Evolutionary conservation across 2,888 invertebrate species (phyloP), one percentile per base, ranked within the genome.

Genomic region (Cepaea hortensis): DNA sequence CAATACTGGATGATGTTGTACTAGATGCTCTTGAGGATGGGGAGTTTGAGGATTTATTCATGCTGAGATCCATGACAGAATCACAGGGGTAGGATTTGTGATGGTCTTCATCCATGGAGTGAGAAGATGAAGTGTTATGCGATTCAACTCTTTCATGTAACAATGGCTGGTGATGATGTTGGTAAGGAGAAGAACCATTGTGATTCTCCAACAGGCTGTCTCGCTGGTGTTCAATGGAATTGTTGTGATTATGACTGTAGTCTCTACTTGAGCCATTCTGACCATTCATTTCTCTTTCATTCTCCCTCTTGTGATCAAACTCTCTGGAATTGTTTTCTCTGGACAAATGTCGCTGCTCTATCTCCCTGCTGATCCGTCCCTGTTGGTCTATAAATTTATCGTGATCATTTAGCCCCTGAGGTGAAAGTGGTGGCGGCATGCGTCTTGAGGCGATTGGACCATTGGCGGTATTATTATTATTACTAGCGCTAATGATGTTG

Each of bases 61-160:
- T 89, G 85, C 93, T 91, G 62, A 93, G 91, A 87, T 93, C 93
- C 90, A 93, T 93, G 68, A 91, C 92, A 82, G 90, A 90, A 88
- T 91, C 91, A 70, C 87, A 89, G 6, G 87, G 87, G 68, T 84
- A 85, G 13, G 87, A 83, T 15, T 70, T 48, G 84, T 75, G 81
- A n/a, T 62, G 84, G 23, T 81, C 70, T 20, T 65, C 84, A 46
- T 77, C 81, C 61, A 82, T 20, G 6, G 82, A 35, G 6, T 70
- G 82, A 3, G 82, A 79, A 15, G 80, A 75, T 75, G 87, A 88
- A 62, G 89, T 87, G 0, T 88, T 88, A 79, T 88, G 87, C 3
- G 85, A 85, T 35, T 79, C 85, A 50, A 76, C 48, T n/a, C 77
- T 77, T 88, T 90, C 85, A 11, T 48, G 81, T 23, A 73, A 23